Evolutionary conservation across 2,113 vertebrate genomes (phyloP).

Genomic region (Nothobranchius furzeri): DNA sequence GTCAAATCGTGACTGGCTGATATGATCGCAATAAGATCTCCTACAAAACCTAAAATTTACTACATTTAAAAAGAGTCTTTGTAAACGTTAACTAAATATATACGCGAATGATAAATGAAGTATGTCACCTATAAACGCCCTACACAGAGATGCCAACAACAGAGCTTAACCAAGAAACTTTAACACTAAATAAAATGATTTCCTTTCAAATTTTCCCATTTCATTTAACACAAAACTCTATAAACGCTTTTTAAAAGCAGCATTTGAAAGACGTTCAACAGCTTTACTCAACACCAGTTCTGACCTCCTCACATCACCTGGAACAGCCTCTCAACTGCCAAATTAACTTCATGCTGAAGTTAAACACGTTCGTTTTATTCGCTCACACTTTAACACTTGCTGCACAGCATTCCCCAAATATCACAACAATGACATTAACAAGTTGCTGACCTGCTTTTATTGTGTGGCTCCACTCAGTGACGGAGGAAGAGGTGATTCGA

Average conservation of each 20-base stretch:
- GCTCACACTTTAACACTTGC: constrained; percentile 47
- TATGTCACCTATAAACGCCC: no score
- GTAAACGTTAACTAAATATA: no score
- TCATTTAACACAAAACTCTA: background rate
- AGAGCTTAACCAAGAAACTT: no score
- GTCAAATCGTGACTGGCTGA: no score
- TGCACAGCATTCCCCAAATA: constrained; percentile 41
- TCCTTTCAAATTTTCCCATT: no score
- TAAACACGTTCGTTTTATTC: constrained; percentile 40
- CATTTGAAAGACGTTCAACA: constrained; percentile 19
- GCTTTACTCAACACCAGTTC: background rate
- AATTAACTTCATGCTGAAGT: constrained; percentile 30
- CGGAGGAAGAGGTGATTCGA: constrained; percentile 30
- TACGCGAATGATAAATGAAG: no score
- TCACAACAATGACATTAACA: constrained; percentile 68
- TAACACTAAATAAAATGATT: background rate
- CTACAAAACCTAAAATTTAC: no score
- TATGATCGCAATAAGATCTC: no score
- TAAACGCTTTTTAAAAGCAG: constrained; percentile 11
- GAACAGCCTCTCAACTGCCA: constrained; percentile 12
- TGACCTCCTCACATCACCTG: background rate
- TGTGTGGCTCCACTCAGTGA: constrained; percentile 56
- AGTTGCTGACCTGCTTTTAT: constrained; percentile 75
- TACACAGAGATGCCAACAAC: no score
- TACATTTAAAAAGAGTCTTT: no score